These are phyloP conservation scores for Tragelaphus strepsiceros DNA, from an alignment of 2,113 vertebrate genomes.

Conservation along the genomic window DNA sequence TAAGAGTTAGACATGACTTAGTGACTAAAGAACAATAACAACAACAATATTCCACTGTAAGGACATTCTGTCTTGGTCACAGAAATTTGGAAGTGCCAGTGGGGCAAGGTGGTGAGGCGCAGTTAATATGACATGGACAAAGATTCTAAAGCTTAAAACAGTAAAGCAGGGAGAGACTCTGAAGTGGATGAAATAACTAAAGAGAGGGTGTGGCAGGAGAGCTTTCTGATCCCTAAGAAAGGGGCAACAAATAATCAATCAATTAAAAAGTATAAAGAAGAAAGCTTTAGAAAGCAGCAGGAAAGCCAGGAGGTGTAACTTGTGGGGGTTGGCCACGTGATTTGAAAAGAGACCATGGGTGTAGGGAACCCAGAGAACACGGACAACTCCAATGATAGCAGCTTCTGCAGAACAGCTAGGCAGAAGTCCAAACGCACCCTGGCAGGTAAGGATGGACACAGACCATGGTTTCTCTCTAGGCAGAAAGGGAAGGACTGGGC, in stretches of 20 bases:
- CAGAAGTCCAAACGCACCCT: neutral
- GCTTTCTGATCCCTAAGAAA: neutral
- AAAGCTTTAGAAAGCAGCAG: neutral
- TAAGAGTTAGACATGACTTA: neutral
- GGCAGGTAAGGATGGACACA: neutral
- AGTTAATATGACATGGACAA: neutral
- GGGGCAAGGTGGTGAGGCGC: neutral
- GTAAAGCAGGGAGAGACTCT: neutral
- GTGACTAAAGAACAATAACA: neutral
- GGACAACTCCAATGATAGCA: neutral
- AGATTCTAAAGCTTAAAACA: neutral
- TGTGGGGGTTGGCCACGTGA: neutral
- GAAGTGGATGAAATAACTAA: neutral
- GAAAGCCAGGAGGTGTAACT: neutral
- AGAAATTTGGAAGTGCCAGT: neutral
- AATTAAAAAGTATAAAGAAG: neutral
- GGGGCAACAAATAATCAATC: neutral
- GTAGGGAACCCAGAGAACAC: accelerated
- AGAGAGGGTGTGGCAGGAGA: neutral
- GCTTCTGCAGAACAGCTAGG: neutral
- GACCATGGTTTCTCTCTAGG: neutral
- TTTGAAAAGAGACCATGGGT: neutral
- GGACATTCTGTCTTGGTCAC: neutral
- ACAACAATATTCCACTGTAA: neutral
- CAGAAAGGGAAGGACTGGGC: neutral